These are phyloP conservation scores for Gasterosteus aculeatus DNA, from an alignment of 2,113 vertebrate genomes.

Conservation along the genomic window DNA sequence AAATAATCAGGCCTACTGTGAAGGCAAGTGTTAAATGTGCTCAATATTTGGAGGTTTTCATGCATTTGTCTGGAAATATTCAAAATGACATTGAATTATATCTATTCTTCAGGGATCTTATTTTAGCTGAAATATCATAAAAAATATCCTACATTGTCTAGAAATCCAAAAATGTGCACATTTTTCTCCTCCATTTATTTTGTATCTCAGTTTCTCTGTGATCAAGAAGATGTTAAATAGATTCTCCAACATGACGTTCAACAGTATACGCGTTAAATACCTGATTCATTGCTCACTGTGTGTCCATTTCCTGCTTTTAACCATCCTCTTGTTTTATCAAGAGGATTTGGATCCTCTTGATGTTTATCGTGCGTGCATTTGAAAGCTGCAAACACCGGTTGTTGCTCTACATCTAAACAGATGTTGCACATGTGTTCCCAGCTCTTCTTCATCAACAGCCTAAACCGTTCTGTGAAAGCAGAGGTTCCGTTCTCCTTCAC, in stretches of 20 bases:
- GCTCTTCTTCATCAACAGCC: not conserved
- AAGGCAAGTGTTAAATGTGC: not conserved
- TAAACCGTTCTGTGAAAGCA: slow-evolving; percentile 35
- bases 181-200: not conserved
- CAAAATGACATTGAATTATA: too few relatives aligned
- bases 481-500: too few relatives aligned
- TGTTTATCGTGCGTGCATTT: not conserved
- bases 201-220: too few relatives aligned
- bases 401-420: not conserved
- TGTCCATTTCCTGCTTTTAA: not conserved
- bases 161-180: not conserved
- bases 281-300: not conserved
- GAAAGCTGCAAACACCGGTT: not conserved
- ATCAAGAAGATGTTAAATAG: too few relatives aligned
- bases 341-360: not conserved
- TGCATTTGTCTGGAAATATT: too few relatives aligned
- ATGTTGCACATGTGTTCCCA: not conserved
- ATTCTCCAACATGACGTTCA: not conserved
- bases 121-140: not conserved
- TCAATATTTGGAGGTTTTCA: too few relatives aligned
- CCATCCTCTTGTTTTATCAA: too few relatives aligned
- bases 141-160: not conserved
- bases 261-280: not conserved
- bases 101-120: too few relatives aligned
- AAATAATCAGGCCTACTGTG: not conserved